Conservation (phyloP, 2,113 vertebrate genomes). For the Lanius ludovicianus region DNA sequence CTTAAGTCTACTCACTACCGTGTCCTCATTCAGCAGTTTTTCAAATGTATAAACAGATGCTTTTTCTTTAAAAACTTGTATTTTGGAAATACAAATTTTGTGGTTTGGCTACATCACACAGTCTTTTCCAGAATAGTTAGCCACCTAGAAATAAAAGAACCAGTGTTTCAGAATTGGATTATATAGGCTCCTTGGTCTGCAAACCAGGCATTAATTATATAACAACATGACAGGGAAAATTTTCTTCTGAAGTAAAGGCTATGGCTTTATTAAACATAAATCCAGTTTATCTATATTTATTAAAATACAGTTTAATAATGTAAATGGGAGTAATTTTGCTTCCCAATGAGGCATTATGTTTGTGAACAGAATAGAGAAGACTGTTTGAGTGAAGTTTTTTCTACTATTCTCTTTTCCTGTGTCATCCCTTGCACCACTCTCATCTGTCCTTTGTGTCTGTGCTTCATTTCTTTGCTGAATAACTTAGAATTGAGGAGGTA, state of each 20-base stretch:
- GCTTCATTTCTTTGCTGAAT: slow-evolving; percentile 16
- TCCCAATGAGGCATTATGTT: slow-evolving; percentile 3
- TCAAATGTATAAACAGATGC: not conserved
- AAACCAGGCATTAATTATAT: not conserved
- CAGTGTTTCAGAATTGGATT: not conserved
- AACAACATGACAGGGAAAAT: not conserved
- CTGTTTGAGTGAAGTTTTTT: not conserved
- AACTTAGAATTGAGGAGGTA: not conserved
- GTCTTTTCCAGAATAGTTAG: not conserved
- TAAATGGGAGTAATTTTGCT: slow-evolving; percentile 1
- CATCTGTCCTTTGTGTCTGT: not conserved
- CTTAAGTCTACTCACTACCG: not conserved
- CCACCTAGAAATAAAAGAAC: not conserved
- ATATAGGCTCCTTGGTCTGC: not conserved
- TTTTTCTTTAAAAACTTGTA: not conserved
- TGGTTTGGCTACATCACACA: not conserved
- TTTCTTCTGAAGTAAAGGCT: slow-evolving; percentile 17
- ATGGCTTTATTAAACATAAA: slow-evolving; percentile 2
- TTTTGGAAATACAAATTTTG: not conserved
- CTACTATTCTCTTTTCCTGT: not conserved
- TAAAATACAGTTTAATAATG: not conserved
- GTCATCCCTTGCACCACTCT: not conserved
- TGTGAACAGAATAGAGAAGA: not conserved
- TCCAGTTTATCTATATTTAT: not conserved
- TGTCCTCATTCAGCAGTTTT: not conserved